phyloP scores from a whole-genome alignment of 2,888 invertebrate genomes.

The Mesochorus sp. region DNA sequence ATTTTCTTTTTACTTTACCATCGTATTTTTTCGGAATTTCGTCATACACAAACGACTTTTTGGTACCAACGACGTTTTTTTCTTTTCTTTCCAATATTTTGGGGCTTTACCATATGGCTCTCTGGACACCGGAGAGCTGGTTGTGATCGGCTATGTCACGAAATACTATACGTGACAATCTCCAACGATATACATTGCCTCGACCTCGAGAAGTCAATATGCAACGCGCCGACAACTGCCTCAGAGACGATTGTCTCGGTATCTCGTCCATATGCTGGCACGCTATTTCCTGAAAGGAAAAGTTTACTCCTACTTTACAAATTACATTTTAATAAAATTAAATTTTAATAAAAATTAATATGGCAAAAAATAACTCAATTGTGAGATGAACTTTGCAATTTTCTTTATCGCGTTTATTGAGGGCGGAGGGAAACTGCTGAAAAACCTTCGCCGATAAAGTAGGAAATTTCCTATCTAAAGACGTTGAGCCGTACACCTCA shows the following conservation, averaged over 20 bases:
- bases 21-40: too few relatives aligned
- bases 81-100: not conserved
- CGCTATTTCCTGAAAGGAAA: conserved; percentile 89
- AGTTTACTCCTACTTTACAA: too few relatives aligned
- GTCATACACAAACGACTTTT: too few relatives aligned
- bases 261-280: conserved; percentile 88
- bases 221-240: conserved; percentile 90
- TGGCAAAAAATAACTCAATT: too few relatives aligned
- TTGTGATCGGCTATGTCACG: conserved; percentile 96
- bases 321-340: conserved; percentile 22
- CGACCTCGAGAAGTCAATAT: conserved; percentile 93
- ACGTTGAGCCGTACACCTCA: too few relatives aligned
- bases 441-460: too few relatives aligned
- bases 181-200: conserved; percentile 91
- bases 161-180: conserved; percentile 95
- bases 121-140: conserved; percentile 93
- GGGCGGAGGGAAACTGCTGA: too few relatives aligned
- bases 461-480: too few relatives aligned
- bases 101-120: conserved; percentile 92
- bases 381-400: too few relatives aligned
- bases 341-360: not conserved
- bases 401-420: too few relatives aligned
- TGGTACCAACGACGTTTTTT: not conserved
- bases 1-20: too few relatives aligned
- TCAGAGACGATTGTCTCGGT: conserved; percentile 88